Evolutionary conservation across 2,113 vertebrate genomes (phyloP).

Genomic region (Dipodomys stephensi): DNA sequence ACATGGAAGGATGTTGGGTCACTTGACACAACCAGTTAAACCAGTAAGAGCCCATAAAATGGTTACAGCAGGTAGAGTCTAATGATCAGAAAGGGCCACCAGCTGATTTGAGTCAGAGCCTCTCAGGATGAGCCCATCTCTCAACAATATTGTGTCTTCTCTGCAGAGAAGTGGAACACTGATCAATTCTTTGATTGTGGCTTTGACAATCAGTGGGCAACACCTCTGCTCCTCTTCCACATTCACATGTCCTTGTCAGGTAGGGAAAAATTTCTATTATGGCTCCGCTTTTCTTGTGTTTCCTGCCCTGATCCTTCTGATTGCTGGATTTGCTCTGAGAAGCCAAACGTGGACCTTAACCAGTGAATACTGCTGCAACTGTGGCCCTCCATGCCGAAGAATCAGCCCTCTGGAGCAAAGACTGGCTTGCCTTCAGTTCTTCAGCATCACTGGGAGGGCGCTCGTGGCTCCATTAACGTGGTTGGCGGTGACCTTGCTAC

Average conservation of each 20-base stretch:
- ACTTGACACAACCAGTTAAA: constrained; percentile 76
- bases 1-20: constrained; percentile 60
- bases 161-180: constrained; percentile 83
- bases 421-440: constrained; percentile 83
- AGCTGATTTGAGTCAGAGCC: background rate
- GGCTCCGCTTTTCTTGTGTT: constrained; percentile 86
- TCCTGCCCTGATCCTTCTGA: constrained; percentile 87
- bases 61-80: constrained; percentile 23
- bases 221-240: constrained; percentile 87
- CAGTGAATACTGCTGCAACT: constrained; percentile 77
- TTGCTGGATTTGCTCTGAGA: constrained; percentile 86
- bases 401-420: constrained; percentile 77
- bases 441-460: constrained; percentile 85
- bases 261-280: constrained; percentile 86
- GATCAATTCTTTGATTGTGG: constrained; percentile 85
- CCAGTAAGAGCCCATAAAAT: constrained; percentile 79
- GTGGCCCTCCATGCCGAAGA: background rate
- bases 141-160: constrained; percentile 73
- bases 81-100: constrained; percentile 61
- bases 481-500: constrained; percentile 86
- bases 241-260: constrained; percentile 87
- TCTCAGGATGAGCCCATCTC: constrained; percentile 41
- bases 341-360: constrained; percentile 86
- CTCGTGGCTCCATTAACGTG: constrained; percentile 88
- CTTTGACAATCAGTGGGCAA: constrained; percentile 84